phyloP scores from a whole-genome alignment of 2,797 vertebrate species.

The Rhincodon typus region DNA sequence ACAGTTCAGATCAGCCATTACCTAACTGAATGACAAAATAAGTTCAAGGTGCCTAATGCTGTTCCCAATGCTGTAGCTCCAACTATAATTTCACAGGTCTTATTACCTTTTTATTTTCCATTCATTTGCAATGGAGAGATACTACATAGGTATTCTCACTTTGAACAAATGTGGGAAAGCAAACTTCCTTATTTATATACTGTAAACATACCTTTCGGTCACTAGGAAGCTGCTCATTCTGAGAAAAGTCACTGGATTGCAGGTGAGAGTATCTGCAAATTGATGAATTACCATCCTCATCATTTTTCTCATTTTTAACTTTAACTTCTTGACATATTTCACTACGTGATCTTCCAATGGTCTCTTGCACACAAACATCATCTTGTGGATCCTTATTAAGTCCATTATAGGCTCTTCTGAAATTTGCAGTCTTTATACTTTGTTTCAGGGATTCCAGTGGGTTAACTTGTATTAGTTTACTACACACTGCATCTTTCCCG shows the following conservation, averaged over 20 bases:
- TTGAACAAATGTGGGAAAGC: background rate
- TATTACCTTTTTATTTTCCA: background rate
- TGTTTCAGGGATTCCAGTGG: conserved; percentile 53
- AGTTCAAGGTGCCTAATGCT: background rate
- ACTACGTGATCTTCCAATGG: conserved; percentile 41
- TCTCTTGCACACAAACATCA: conserved; percentile 48
- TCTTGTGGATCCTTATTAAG: conserved; percentile 48
- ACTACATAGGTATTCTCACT: background rate
- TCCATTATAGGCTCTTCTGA: conserved; percentile 44
- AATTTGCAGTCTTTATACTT: conserved; percentile 45
- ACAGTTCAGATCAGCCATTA: background rate
- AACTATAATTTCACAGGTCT: background rate
- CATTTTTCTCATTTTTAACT: conserved; percentile 42
- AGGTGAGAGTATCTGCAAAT: conserved; percentile 35
- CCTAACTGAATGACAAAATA: background rate
- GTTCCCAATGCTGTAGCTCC: background rate
- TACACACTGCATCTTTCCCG: conserved; percentile 49
- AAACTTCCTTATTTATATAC: background rate
- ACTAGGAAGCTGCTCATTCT: conserved; percentile 50
- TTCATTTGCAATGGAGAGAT: background rate
- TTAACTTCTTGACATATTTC: conserved; percentile 48
- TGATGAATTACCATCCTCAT: background rate
- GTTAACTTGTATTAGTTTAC: conserved; percentile 54
- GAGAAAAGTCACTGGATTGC: conserved; percentile 43
- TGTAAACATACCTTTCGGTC: conserved; percentile 49